These are phyloP conservation scores for Melinaea marsaeus DNA, from an alignment of 2,888 invertebrate genomes.

Conservation along the genomic window DNA sequence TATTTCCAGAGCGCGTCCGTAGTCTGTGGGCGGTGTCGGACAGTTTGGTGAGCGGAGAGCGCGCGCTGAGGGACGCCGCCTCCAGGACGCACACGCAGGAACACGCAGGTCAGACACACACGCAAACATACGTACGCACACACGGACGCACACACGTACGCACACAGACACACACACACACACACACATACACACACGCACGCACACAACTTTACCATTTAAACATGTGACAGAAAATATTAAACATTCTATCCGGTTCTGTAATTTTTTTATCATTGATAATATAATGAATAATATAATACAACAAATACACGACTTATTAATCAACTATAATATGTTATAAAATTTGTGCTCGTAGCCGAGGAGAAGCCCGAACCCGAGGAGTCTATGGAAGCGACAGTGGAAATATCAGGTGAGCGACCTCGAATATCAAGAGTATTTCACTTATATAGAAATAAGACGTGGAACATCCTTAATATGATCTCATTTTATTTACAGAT, in stretches of 20 bases:
- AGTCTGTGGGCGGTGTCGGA: constrained; percentile 66
- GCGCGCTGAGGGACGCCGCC: constrained; percentile 70
- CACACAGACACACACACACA: constrained; percentile 19
- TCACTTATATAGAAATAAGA: background rate
- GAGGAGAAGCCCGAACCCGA: constrained; percentile 64
- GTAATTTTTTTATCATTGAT: too few relatives aligned
- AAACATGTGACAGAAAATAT: constrained; percentile 28
- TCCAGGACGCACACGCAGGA: constrained; percentile 46
- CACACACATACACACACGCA: too few relatives aligned
- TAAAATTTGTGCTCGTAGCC: constrained; percentile 40
- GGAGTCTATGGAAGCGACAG: constrained; percentile 50
- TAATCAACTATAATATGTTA: too few relatives aligned
- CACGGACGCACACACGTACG: constrained; percentile 35
- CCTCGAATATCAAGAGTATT: background rate
- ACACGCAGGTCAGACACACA: constrained; percentile 41
- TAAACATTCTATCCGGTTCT: constrained; percentile 4
- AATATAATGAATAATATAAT: too few relatives aligned
- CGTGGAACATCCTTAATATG: background rate
- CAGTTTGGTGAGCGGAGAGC: constrained; percentile 62
- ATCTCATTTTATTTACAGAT: constrained; percentile 18
- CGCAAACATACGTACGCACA: background rate
- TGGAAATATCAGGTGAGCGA: constrained; percentile 47
- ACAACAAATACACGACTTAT: too few relatives aligned
- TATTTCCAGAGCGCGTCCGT: constrained; percentile 54
- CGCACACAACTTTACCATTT: too few relatives aligned